Evolutionary conservation across 2,113 vertebrate genomes (phyloP).

Genomic region (Psittacus erithacus): DNA sequence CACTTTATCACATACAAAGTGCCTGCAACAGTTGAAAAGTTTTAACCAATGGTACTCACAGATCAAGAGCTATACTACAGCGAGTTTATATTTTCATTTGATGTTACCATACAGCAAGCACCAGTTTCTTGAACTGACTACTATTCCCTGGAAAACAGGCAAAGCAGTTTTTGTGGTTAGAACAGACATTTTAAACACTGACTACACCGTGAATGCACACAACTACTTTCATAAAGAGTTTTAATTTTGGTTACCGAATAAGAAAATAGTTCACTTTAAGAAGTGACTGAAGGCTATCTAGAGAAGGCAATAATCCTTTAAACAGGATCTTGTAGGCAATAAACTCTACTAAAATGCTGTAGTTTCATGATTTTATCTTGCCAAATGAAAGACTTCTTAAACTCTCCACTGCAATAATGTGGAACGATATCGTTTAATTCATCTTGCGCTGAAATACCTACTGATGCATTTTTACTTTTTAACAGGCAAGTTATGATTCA

Average conservation of each 20-base stretch:
- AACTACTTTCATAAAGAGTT: not conserved
- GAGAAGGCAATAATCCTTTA: not conserved
- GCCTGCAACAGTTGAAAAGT: not conserved
- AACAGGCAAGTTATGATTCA: not conserved
- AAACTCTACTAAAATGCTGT: not conserved
- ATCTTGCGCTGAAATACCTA: not conserved
- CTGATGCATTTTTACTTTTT: not conserved
- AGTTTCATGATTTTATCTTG: not conserved
- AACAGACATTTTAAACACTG: not conserved
- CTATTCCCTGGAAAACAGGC: not conserved
- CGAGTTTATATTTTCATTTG: not conserved
- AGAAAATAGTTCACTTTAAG: not conserved
- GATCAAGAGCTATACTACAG: not conserved
- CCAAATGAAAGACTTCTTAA: not conserved
- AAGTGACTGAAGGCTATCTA: not conserved
- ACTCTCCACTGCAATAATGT: not conserved
- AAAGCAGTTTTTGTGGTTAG: not conserved
- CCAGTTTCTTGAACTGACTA: not conserved
- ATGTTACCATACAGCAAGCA: not conserved
- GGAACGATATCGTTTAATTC: not conserved
- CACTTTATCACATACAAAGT: not conserved
- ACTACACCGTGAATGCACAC: not conserved
- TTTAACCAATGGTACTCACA: not conserved
- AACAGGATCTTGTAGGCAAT: not conserved
- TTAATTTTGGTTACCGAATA: not conserved